Base-by-base conservation (phyloP, 2,888 invertebrate genomes). In the Lymantria dispar region DNA sequence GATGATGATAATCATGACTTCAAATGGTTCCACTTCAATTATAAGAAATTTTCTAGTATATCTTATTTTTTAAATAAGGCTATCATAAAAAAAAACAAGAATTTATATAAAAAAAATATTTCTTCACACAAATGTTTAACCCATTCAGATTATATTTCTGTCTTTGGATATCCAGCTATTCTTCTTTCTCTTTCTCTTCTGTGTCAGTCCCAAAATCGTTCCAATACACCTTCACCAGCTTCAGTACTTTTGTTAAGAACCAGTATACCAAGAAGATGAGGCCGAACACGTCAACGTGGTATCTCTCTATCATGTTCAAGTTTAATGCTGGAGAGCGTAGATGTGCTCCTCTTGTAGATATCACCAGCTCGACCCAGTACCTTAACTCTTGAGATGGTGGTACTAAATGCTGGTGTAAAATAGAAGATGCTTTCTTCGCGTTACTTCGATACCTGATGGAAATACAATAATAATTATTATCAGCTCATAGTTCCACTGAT, bases 191-290 rank as follows among this genome's bases (percentile, higher is more conserved):
- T 10, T 57, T 54, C 56, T 0, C 48, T 3, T 22, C 48, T 9
- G 37, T 50, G 11, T 68, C 67, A 13, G 54, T 60, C 1, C 64
- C 57, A 29, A 38, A 66, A 13, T 66, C 60, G 10, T 62, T 54
- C 62, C 74, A 69, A 53, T 81, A 74, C 1, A 66, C 74, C 50
- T 65, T 71, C 13, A 79, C 52, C 0, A 80, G 54, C 47, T 78
- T 84, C 0, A 69, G 22, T 0, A 83, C 74, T 49, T 81, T 83
- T 3, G 72, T 62, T 5, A 78, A 45, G 61, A 83, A 80, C 83
- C 82, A 84, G 9, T 72, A 40, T 3, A 76, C n/a, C 57, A 80
- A 49, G 9, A 68, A 13, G 0, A 64, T 8, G 12, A 78, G 38
- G 0, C 62, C 56, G 0, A 74, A 48, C 0, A 77, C 49, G 52